A percentile compares a stretch with the other conserved stretches of the same genome.
Evolutionary conservation across 2,113 vertebrate species (phyloP).

Genomic region (Gambusia affinis): DNA sequence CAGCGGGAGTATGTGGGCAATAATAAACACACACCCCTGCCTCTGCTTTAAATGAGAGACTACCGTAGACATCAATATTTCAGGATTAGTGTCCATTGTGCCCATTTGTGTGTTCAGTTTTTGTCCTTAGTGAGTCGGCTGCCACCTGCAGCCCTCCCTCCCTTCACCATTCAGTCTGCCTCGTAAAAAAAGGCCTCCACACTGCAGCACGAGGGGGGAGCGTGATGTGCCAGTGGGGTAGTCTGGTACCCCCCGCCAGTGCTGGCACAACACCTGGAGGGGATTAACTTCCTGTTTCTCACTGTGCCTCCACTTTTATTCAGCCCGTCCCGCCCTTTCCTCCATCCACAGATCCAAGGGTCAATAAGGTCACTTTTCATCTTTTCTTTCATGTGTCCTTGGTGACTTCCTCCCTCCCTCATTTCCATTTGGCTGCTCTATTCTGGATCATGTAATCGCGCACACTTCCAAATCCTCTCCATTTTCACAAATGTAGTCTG

Average conservation of each 20-base stretch:
- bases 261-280: slow-evolving; percentile 75
- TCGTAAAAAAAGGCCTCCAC: slow-evolving; percentile 57
- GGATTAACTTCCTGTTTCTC: slow-evolving; percentile 74
- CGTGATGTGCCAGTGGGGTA: slow-evolving; percentile 63
- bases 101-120: slow-evolving; percentile 20
- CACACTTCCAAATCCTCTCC: slow-evolving; percentile 72
- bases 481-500: slow-evolving; percentile 67
- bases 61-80: slow-evolving; percentile 74
- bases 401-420: slow-evolving; percentile 34
- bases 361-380: slow-evolving; percentile 69
- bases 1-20: slow-evolving; percentile 67
- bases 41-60: slow-evolving; percentile 51
- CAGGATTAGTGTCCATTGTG: slow-evolving; percentile 72
- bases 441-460: slow-evolving; percentile 67
- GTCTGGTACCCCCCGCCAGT: slow-evolving; percentile 53
- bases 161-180: slow-evolving; percentile 52
- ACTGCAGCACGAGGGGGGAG: slow-evolving; percentile 33
- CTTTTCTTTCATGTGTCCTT: slow-evolving; percentile 69
- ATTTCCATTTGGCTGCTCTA: slow-evolving; percentile 30
- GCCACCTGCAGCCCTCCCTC: slow-evolving; percentile 72
- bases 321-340: slow-evolving; percentile 25
- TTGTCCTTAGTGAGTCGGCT: slow-evolving; percentile 46
- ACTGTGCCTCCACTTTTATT: slow-evolving; percentile 66
- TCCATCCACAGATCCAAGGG: slow-evolving; percentile 58
- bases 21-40: slow-evolving; percentile 39